These are phyloP conservation scores for Adineta ricciae DNA, from an alignment of 2,888 invertebrate species.

Conservation along the genomic window DNA sequence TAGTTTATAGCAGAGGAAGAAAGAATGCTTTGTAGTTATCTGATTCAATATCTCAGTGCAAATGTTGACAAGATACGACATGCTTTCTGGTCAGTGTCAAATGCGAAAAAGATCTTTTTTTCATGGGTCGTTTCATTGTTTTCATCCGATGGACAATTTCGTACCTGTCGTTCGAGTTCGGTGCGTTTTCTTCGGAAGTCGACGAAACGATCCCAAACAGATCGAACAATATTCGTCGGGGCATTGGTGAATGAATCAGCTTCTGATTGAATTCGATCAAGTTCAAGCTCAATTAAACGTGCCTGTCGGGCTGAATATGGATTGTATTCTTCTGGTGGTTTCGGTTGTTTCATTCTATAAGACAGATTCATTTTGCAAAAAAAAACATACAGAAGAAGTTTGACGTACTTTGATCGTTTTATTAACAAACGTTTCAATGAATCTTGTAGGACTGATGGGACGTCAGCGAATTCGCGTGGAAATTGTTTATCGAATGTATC, in stretches of 20 bases:
- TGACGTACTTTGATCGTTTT: slow-evolving; percentile 43
- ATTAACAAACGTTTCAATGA: slow-evolving; percentile 45
- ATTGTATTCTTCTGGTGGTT: not conserved
- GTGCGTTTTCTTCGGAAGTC: slow-evolving; percentile 33
- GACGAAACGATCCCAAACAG: slow-evolving; percentile 32
- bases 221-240: slow-evolving; percentile 23
- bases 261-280: slow-evolving; percentile 8
- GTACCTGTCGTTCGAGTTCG: slow-evolving; percentile 37
- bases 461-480: slow-evolving; percentile 46
- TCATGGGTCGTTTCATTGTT: not conserved
- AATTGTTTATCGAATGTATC: slow-evolving; percentile 49
- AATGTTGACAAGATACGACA: too few species aligned
- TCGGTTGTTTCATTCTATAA: not conserved
- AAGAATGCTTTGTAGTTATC: not conserved
- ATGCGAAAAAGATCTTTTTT: not conserved
- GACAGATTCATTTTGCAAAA: too few species aligned
- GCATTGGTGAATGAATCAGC: slow-evolving; percentile 25
- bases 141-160: not conserved
- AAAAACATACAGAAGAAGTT: too few species aligned
- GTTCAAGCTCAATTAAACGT: slow-evolving; percentile 17
- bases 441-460: slow-evolving; percentile 43
- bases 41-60: too few species aligned
- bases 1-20: not conserved
- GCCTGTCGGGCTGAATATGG: slow-evolving; percentile 44
- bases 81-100: not conserved